phyloP scores from a whole-genome alignment of 2,888 invertebrate genomes.

The Gryllus longicercus region DNA sequence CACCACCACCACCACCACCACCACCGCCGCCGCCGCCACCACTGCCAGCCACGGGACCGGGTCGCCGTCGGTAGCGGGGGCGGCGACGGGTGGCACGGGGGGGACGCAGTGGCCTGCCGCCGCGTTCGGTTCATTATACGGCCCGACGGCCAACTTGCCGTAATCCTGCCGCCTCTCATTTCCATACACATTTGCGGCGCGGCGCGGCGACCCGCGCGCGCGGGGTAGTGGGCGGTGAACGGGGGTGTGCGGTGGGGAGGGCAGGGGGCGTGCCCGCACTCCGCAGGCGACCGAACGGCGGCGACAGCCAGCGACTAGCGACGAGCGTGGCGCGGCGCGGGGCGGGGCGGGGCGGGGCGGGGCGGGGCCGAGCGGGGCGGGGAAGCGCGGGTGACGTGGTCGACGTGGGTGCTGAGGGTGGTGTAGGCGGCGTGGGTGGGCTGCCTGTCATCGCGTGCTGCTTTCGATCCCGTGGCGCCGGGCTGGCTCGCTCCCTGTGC shows the following conservation, averaged over 20 bases:
- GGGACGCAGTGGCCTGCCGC: background rate
- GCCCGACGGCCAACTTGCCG: conserved; percentile 11
- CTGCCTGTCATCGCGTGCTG: background rate
- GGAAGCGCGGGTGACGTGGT: background rate
- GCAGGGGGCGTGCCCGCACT: background rate
- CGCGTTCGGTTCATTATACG: conserved; percentile 3
- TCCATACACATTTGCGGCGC: conserved; percentile 17
- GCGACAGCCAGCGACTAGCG: background rate
- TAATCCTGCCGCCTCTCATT: conserved; percentile 17
- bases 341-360: background rate
- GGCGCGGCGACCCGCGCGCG: background rate
- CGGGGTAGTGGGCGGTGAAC: background rate
- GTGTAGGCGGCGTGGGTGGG: background rate
- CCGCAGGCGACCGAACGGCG: background rate
- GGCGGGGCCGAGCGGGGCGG: too few relatives aligned
- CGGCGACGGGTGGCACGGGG: background rate
- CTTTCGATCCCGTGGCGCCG: background rate
- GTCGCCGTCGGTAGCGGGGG: background rate
- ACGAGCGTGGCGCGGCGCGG: background rate
- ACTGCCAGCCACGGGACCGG: background rate
- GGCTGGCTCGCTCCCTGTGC: background rate
- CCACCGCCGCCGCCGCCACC: background rate
- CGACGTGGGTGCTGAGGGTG: background rate
- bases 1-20: background rate
- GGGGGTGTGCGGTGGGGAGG: background rate